Evolutionary conservation across 2,113 vertebrate genomes (phyloP).

Genomic region (Orientallactaga bullata): DNA sequence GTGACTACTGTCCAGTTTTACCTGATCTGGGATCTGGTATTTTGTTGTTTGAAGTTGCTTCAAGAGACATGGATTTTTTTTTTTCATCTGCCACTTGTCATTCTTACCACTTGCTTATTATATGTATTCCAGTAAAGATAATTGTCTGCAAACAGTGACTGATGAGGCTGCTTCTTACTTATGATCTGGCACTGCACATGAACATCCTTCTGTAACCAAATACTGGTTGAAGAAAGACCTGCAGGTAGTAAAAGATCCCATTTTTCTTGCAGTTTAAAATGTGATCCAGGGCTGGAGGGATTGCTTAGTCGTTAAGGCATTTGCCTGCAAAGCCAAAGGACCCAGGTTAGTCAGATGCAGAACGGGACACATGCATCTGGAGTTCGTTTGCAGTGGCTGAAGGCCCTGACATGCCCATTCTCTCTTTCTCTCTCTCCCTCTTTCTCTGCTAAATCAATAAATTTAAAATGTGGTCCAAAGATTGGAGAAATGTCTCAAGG

Average conservation of each 20-base stretch:
- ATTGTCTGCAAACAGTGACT: background rate
- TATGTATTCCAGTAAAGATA: background rate
- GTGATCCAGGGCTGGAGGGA: too few species aligned
- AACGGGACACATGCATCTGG: too few species aligned
- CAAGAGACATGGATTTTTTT: background rate
- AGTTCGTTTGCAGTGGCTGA: too few species aligned
- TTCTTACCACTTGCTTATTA: background rate
- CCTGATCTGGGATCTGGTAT: background rate
- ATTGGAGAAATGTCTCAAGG: too few species aligned
- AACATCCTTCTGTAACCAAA: background rate
- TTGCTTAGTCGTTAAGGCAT: too few species aligned
- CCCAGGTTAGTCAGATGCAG: too few species aligned
- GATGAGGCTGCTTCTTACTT: background rate
- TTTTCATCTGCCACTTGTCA: background rate
- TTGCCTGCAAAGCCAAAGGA: too few species aligned
- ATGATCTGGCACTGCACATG: background rate
- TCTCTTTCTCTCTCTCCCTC: too few species aligned
- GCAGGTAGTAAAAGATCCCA: fast-evolving
- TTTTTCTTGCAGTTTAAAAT: background rate
- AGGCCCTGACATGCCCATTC: too few species aligned
- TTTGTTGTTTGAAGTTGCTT: background rate
- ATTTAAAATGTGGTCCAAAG: background rate
- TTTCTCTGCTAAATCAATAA: too few species aligned
- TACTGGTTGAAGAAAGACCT: background rate
- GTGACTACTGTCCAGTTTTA: too few species aligned